These are phyloP conservation scores for Heteropelma amictum DNA, from an alignment of 2,888 invertebrate species.

Conservation along the genomic window DNA sequence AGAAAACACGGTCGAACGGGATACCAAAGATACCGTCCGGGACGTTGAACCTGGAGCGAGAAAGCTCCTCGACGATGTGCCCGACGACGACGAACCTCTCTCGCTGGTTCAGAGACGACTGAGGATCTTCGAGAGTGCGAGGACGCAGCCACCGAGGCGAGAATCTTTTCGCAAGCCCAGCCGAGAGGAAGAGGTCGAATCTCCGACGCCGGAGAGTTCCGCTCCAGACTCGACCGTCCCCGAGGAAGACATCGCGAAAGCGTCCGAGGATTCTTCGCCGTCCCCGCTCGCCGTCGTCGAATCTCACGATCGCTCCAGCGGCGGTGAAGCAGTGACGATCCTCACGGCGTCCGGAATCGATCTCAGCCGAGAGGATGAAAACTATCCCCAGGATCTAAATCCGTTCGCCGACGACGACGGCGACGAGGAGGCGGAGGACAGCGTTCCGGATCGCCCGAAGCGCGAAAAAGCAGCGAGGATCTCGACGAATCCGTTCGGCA, in stretches of 20 bases:
- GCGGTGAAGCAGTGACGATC: no score
- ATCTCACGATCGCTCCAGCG: no score
- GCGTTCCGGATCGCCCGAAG: no score
- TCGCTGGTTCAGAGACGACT: slow-evolving; percentile 71
- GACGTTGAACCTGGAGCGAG: no score
- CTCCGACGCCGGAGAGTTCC: slow-evolving; percentile 24
- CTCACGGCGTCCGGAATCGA: slow-evolving; percentile 56
- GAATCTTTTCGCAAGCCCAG: not conserved
- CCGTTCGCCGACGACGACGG: slow-evolving; percentile 89
- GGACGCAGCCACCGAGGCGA: not conserved
- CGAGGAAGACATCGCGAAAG: no score
- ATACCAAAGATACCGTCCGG: slow-evolving; percentile 70
- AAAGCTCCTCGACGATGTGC: no score
- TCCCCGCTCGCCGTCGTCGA: no score
- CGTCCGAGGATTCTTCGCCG: no score
- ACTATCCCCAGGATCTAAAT: slow-evolving; percentile 90
- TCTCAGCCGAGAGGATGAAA: slow-evolving; percentile 59
- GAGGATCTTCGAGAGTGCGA: slow-evolving; percentile 65
- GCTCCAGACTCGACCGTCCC: not conserved
- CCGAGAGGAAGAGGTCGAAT: not conserved
- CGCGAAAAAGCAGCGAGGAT: slow-evolving; percentile 64
- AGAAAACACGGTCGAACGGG: slow-evolving; percentile 51
- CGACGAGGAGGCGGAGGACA: slow-evolving; percentile 83
- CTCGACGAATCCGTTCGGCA: slow-evolving; percentile 85
- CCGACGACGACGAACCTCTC: slow-evolving; percentile 48